These are phyloP conservation scores for Cordilura impudica DNA, from an alignment of 2,888 invertebrate species.

Conservation along the genomic window DNA sequence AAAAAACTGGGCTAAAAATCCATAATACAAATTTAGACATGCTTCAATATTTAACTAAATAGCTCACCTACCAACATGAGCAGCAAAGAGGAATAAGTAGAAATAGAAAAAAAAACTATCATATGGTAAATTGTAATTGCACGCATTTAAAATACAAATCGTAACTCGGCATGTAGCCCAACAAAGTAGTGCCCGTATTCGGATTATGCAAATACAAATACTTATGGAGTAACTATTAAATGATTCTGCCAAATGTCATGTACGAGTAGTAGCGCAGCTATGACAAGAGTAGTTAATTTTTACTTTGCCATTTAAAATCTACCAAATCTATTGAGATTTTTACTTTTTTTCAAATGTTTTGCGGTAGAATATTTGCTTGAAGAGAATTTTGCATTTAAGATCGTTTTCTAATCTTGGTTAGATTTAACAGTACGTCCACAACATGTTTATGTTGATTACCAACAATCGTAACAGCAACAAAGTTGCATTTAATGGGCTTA, in stretches of 20 bases:
- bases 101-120: conserved; percentile 45
- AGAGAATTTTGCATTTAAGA: conserved; percentile 10
- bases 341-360: not conserved
- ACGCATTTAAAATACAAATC: conserved; percentile 59
- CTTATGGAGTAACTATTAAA: not conserved
- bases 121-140: conserved; percentile 54
- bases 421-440: not conserved
- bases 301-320: not conserved
- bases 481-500: conserved; percentile 3
- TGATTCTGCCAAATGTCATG: not conserved
- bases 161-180: conserved; percentile 35
- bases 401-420: conserved; percentile 19
- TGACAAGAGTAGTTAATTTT: not conserved
- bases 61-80: no score
- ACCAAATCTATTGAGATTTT: not conserved
- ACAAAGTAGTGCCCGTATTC: not conserved
- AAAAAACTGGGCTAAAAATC: conserved; percentile 42
- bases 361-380: not conserved
- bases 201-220: not conserved
- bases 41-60: conserved; percentile 52
- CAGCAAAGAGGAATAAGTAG: no score
- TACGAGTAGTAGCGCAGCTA: not conserved
- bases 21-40: conserved; percentile 49
- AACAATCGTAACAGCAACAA: conserved; percentile 26
- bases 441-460: conserved; percentile 12